Conservation (phyloP, 2,113 vertebrate species). For the Brachionichthys hirsutus region DNA sequence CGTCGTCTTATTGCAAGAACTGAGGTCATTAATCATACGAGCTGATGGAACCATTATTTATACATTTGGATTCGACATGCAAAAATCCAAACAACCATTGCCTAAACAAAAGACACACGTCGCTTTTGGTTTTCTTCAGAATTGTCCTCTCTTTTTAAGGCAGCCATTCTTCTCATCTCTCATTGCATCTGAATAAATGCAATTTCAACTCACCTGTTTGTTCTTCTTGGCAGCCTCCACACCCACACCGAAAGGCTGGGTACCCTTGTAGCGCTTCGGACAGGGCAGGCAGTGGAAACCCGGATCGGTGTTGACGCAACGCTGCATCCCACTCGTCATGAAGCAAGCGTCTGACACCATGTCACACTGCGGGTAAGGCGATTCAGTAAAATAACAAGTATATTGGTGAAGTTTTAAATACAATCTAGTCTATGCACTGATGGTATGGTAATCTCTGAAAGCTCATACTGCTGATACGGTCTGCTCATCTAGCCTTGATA, state of each 20-base stretch:
- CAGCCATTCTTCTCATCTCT: constrained; percentile 5
- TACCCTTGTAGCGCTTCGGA: constrained; percentile 92
- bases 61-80: constrained; percentile 31
- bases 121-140: not conserved
- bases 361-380: constrained; percentile 79
- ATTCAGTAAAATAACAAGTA: not conserved
- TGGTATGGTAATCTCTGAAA: too few relatives aligned
- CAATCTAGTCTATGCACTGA: not conserved
- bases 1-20: constrained; percentile 14
- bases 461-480: too few relatives aligned
- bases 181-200: not conserved
- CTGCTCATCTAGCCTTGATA: too few relatives aligned
- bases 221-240: constrained; percentile 85
- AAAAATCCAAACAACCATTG: constrained; percentile 29
- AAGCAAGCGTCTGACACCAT: constrained; percentile 91
- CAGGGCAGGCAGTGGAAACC: constrained; percentile 96
- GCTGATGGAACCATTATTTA: constrained; percentile 29
- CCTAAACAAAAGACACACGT: constrained; percentile 1
- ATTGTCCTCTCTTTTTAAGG: not conserved
- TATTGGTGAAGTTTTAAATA: not conserved
- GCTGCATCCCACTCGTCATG: constrained; percentile 80
- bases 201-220: constrained; percentile 85
- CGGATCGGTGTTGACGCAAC: constrained; percentile 91
- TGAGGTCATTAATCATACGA: constrained; percentile 31
- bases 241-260: constrained; percentile 89